These are phyloP conservation scores for Crypturellus tataupa DNA, from an alignment of 2,797 vertebrate genomes.

Conservation along the genomic window DNA sequence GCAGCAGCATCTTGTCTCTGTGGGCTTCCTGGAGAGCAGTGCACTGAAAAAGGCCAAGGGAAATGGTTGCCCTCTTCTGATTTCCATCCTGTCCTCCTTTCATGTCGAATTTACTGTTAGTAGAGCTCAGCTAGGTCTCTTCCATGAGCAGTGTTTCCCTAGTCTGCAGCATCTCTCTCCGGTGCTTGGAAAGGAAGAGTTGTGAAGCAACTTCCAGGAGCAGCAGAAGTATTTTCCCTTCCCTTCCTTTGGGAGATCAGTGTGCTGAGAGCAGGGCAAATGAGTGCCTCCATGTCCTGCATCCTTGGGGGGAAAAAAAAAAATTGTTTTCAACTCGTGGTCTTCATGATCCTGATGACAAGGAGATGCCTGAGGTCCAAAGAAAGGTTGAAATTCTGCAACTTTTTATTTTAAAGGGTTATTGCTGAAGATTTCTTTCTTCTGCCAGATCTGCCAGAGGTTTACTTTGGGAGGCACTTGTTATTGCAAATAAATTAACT, in stretches of 20 bases:
- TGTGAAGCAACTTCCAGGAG: neutral
- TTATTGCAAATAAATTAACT: neutral
- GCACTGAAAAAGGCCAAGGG: neutral
- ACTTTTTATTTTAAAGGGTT: neutral
- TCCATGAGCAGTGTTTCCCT: neutral
- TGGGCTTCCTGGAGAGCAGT: neutral
- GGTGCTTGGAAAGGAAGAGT: neutral
- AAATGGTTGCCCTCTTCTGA: neutral
- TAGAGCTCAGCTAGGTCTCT: neutral
- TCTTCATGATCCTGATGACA: neutral
- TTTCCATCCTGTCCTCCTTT: neutral
- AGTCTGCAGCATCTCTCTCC: neutral
- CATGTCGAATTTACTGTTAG: neutral
- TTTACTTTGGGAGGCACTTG: neutral
- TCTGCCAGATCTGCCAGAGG: neutral
- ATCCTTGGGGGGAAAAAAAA: neutral
- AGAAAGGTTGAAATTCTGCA: neutral
- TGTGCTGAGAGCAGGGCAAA: neutral
- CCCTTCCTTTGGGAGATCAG: neutral
- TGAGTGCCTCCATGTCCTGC: neutral
- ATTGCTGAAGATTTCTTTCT: neutral
- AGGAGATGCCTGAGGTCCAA: neutral
- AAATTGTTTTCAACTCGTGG: neutral
- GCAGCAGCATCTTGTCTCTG: neutral
- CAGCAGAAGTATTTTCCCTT: neutral